phyloP scores from a whole-genome alignment of 2,888 invertebrate genomes.

The Falcaria lacertinaria region DNA sequence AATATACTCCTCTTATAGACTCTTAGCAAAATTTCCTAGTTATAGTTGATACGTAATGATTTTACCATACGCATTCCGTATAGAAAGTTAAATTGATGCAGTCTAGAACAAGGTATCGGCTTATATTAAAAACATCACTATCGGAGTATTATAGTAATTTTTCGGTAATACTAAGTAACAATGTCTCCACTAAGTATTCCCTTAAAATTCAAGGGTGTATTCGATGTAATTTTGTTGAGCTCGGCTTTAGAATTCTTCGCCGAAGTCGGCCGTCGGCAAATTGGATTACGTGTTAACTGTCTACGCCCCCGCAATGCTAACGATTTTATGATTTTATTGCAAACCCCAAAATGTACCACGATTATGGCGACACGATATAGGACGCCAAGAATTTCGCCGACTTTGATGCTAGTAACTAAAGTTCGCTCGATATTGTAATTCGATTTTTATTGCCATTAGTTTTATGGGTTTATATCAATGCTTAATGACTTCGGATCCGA shows the following conservation, averaged over 20 bases:
- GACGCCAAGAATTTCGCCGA: slow-evolving; percentile 13
- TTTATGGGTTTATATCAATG: neutral
- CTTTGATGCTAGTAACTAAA: slow-evolving; percentile 4
- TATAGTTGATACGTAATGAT: no score
- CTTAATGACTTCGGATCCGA: no score
- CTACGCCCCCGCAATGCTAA: slow-evolving; percentile 44
- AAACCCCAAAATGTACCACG: slow-evolving; percentile 44
- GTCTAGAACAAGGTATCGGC: no score
- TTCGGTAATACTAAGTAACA: no score
- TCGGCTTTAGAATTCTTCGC: slow-evolving; percentile 62
- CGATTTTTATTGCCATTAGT: neutral
- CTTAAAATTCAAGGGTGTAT: slow-evolving; percentile 31
- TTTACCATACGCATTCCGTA: no score
- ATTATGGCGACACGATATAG: slow-evolving; percentile 52
- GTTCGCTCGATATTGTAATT: no score
- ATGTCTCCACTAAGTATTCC: no score
- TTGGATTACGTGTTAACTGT: slow-evolving; percentile 73
- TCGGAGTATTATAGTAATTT: no score
- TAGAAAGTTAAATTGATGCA: no score
- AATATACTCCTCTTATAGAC: no score
- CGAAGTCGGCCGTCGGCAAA: slow-evolving; percentile 54
- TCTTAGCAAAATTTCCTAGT: no score
- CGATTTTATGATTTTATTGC: slow-evolving; percentile 72
- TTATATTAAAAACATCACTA: no score
- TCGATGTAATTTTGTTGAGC: slow-evolving; percentile 56